Conservation (phyloP, 2,888 invertebrate genomes). For the Ellobium chinense region DNA sequence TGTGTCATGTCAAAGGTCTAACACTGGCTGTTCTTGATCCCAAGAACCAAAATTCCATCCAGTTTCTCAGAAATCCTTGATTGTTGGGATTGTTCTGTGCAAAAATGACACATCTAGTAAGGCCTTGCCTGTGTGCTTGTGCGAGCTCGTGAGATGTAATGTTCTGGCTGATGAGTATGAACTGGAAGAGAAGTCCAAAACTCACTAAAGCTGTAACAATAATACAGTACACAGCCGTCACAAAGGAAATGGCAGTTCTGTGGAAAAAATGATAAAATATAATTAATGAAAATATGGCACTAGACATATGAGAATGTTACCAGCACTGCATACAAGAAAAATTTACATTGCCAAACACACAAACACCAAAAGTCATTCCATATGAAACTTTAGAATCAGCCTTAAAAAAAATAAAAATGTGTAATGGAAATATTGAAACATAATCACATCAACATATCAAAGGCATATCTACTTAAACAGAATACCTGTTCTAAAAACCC, state of each 20-base stretch:
- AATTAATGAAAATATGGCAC: no score
- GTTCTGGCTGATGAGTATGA: slow-evolving; percentile 76
- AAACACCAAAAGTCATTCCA: no score
- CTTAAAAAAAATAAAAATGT: no score
- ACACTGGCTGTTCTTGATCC: slow-evolving; percentile 35
- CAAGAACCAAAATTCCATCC: slow-evolving; percentile 63
- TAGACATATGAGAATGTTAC: no score
- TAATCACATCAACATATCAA: no score
- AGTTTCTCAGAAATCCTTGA: slow-evolving; percentile 71
- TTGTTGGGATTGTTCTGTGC: slow-evolving; percentile 66
- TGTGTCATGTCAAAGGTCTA: no score
- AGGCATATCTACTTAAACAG: no score
- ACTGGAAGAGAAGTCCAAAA: slow-evolving; percentile 68
- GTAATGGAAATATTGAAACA: no score
- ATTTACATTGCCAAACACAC: no score
- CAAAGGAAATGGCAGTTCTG: slow-evolving; percentile 74
- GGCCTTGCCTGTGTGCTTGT: slow-evolving; percentile 58
- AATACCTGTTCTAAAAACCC: no score
- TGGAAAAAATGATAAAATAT: slow-evolving; percentile 31
- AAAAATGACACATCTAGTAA: slow-evolving; percentile 56
- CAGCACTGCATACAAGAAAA: no score
- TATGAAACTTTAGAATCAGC: no score
- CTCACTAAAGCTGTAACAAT: slow-evolving; percentile 62
- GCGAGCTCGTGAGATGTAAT: slow-evolving; percentile 75
- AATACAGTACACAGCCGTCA: slow-evolving; percentile 67